Base-by-base conservation (phyloP, 1,140 invertebrate genomes). In the Heliothis subflexa region DNA sequence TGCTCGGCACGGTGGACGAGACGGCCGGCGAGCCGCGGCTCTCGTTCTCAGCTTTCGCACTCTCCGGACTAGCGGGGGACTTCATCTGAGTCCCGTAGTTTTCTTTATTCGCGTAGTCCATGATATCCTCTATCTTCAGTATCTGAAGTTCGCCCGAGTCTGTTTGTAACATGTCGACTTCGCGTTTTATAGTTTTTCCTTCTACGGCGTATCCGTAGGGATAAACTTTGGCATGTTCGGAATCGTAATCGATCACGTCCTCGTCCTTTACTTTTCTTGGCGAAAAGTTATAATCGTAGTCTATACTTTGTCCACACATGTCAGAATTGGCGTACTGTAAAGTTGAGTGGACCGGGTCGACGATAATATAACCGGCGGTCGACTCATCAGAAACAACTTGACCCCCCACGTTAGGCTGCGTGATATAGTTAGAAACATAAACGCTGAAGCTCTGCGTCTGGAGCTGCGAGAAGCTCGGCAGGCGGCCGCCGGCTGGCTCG, bases 371-470 rank as follows among this genome's bases (percentile, higher is more conserved):
- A 92, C 92, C 89, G 86, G 93, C 94, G 93, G 95, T 81, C 90
- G 92, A 90, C 86, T 94, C 94, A 94, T 96, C 95, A 95, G 95
- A 91, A 94, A 95, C 91, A 94, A 95, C 93, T 95, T 95, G 93
- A 92, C 96, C 96, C 97, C 96, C 96, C 96, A 97, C 96, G 96
- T 96, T 97, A 95, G 94, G 94, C 81, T 90, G 91, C 90, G 95
- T 94, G 86, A 91, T 88, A 83, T 92, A 94, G 89, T 95, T 94
- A 81, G 94, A 93, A 92, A 95, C 92, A 85, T 95, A 86, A 81
- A 95, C 94, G 84, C 95, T 95, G 88, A 95, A 95, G 86, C 95
- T 88, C 89, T 95, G 94, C 89, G 94, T 93, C 82, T 96, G 95
- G 85, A 96, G 95, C 86, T 96, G 95, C 73, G 95, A 93, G 86